phyloP scores from a whole-genome alignment of 1,140 invertebrate species.

The Bombyx mori region DNA sequence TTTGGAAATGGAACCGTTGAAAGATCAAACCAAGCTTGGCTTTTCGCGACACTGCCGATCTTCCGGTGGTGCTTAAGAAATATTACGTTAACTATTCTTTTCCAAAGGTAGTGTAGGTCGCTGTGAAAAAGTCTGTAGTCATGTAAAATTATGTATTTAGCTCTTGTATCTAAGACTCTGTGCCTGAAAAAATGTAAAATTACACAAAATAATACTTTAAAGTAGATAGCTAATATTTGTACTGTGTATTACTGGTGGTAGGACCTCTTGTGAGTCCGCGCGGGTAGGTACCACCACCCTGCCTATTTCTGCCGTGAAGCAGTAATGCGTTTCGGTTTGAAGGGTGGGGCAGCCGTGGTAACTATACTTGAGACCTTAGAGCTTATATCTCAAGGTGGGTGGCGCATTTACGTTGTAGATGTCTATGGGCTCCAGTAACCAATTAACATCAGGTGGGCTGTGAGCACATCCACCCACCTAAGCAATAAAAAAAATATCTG shows the following conservation, averaged over 20 bases:
- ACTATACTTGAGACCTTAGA: no score
- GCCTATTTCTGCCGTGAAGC: no score
- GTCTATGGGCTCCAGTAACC: no score
- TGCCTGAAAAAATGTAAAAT: conserved; percentile 59
- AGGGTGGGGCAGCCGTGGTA: no score
- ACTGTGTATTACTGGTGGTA: neutral
- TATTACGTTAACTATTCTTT: conserved; percentile 80
- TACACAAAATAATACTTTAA: conserved; percentile 5
- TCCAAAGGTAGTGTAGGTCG: conserved; percentile 83
- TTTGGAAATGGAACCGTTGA: conserved; percentile 80
- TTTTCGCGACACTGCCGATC: conserved; percentile 27
- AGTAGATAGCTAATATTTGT: neutral
- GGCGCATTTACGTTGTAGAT: no score
- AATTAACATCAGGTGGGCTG: no score
- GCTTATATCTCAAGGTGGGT: no score
- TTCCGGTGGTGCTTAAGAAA: conserved; percentile 75
- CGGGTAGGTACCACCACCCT: no score
- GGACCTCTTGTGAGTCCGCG: no score
- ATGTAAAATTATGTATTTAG: conserved; percentile 78
- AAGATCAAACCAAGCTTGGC: conserved; percentile 76
- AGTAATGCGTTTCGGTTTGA: no score
- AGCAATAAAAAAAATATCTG: no score
- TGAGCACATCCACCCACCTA: no score
- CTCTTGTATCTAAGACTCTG: conserved; percentile 78
- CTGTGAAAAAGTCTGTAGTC: conserved; percentile 76